Evolutionary conservation across 2,113 vertebrate genomes (phyloP), one percentile per base, ranked within the genome.

Genomic region (Malurus alboscapulatus): DNA sequence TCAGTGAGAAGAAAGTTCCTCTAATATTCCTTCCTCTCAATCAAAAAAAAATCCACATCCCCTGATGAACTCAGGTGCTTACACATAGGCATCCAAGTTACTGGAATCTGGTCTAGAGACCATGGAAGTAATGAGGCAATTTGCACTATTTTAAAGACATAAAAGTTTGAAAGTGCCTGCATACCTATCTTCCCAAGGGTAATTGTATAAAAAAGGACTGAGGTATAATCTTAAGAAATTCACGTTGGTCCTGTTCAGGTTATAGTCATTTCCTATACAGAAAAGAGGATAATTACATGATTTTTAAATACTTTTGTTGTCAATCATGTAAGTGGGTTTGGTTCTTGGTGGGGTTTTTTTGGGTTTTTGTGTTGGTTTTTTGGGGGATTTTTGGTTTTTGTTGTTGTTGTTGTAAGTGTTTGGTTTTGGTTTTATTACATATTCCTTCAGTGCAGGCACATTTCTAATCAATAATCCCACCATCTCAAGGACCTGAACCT

Each of bases 321-420:
- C 0, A 2, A 3, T 48, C 6, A 6, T 34, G 8, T 77, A 6
- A 30, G 40, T 50, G 3, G 8, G 2, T 9, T 12, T 17, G 7
- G 2, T 54, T 54, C 55, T 87, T 82, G 74, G 20, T 38, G 9
- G 38, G 8, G 38, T 38, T 38, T 38, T 4, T 38, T 38, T 38
- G 38, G 38, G 10, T 38, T 38, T 38, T 38, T 38, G 9, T 9
- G 9, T 38, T 38, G 9, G 9, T 38, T 38, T 38, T 10, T 38
- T 38, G 38, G 38, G 38, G 36, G 36, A 8, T 12, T 32, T 16
- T 22, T 12, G 30, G 6, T 2, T 53, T 54, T 59, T 87, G 79
- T 77, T 22, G n/a, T n/a, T n/a, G n/a, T n/a, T n/a, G n/a, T n/a
- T 51, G 2, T 42, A 54, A 72, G 21, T 30, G 14, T 4, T 54